Conservation (phyloP, 2,113 vertebrate genomes). For the Globicephala melas region DNA sequence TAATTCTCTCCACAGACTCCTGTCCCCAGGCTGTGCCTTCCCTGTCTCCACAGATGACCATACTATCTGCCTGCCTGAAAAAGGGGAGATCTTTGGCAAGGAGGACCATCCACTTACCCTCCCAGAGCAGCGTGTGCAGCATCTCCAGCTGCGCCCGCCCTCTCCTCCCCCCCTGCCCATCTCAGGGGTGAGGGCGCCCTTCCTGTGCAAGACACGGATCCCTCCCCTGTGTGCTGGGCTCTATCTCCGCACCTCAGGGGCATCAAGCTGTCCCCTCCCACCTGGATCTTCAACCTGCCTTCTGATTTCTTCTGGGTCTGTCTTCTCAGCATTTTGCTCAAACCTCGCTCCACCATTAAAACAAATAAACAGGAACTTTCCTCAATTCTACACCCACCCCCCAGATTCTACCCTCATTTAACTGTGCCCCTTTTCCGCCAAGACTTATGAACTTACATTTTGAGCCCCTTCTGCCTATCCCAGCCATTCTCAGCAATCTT, state of each 20-base stretch:
- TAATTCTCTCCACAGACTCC: neutral
- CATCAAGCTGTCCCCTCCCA: too few species aligned
- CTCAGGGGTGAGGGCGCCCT: neutral
- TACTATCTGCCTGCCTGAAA: neutral
- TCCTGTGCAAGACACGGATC: neutral
- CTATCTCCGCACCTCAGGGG: neutral
- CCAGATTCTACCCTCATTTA: neutral
- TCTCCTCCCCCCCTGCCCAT: fast-evolving
- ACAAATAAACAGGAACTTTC: neutral
- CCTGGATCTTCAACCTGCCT: neutral
- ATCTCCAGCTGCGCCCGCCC: too few species aligned
- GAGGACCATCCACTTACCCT: neutral
- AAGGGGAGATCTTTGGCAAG: neutral
- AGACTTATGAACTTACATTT: neutral
- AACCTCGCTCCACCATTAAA: neutral
- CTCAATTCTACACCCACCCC: neutral
- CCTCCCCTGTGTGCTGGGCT: neutral
- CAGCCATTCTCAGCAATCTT: neutral
- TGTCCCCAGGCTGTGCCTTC: neutral
- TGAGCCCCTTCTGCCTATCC: neutral
- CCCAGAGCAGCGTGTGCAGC: neutral
- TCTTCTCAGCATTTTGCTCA: neutral
- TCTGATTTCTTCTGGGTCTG: neutral
- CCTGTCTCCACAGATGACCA: neutral
- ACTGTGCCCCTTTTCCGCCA: neutral